A percentile compares a stretch with the other conserved stretches of the same genome.
phyloP scores from a whole-genome alignment of 2,113 vertebrate genomes.

The Electrona antarctica region DNA sequence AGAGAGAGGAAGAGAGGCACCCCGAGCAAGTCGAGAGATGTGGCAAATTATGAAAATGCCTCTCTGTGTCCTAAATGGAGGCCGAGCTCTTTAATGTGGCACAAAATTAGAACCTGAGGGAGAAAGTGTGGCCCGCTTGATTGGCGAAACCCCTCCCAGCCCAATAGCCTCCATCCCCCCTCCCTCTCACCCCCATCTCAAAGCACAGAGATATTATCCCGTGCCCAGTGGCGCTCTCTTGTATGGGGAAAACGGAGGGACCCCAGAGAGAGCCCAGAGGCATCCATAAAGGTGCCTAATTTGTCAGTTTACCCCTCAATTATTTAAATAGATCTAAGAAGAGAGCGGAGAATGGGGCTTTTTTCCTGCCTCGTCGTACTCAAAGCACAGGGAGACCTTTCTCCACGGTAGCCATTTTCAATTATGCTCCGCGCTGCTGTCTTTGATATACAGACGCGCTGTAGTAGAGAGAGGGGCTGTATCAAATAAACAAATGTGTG shows the following conservation, averaged over 20 bases:
- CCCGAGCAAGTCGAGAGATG: slow-evolving; percentile 72
- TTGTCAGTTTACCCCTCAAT: slow-evolving; percentile 83
- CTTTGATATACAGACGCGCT: slow-evolving; percentile 75
- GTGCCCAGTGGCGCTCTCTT: slow-evolving; percentile 73
- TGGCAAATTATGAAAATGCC: slow-evolving; percentile 85
- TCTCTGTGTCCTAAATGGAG: slow-evolving; percentile 83
- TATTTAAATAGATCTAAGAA: slow-evolving; percentile 82
- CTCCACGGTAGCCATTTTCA: slow-evolving; percentile 78
- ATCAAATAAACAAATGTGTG: slow-evolving; percentile 80
- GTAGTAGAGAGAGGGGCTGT: slow-evolving; percentile 62
- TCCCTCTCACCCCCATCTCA: slow-evolving; percentile 49
- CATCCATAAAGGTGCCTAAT: slow-evolving; percentile 82
- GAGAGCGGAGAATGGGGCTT: slow-evolving; percentile 70
- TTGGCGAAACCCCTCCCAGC: slow-evolving; percentile 82
- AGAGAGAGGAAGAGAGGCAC: slow-evolving; percentile 55
- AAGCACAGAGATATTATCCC: slow-evolving; percentile 79
- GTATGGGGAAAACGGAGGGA: slow-evolving; percentile 68
- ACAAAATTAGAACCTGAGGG: slow-evolving; percentile 86
- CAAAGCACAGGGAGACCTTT: slow-evolving; percentile 75
- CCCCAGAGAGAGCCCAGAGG: slow-evolving; percentile 75
- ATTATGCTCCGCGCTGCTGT: slow-evolving; percentile 67
- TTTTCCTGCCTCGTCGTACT: slow-evolving; percentile 63
- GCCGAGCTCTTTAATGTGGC: slow-evolving; percentile 84
- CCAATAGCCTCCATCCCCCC: slow-evolving; percentile 42
- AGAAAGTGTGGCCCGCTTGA: slow-evolving; percentile 79